These are phyloP conservation scores for Ammodytes marinus DNA, from an alignment of 2,113 vertebrate genomes.

Conservation along the genomic window DNA sequence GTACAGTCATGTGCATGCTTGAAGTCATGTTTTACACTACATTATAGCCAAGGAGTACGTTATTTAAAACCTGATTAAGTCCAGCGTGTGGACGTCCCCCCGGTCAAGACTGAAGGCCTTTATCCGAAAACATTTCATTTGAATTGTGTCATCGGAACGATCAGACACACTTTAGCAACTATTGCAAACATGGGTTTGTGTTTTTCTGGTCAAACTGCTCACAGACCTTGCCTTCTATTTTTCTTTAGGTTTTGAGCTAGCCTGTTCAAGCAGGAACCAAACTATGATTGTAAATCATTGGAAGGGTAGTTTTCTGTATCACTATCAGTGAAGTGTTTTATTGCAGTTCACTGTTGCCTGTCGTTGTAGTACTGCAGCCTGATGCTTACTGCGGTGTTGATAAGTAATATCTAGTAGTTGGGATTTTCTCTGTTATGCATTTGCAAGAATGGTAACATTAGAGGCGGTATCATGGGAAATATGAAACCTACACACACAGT, in stretches of 20 bases:
- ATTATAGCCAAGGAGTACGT: neutral
- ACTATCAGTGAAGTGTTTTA: constrained; percentile 14
- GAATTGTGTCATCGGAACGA: constrained; percentile 41
- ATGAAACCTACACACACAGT: neutral
- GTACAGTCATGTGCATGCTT: neutral
- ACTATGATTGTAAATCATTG: constrained; percentile 34
- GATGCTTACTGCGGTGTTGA: neutral
- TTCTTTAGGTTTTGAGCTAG: constrained; percentile 15
- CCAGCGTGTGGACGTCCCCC: constrained; percentile 20
- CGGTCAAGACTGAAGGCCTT: constrained; percentile 25
- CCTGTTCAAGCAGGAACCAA: constrained; percentile 27
- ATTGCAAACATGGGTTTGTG: neutral
- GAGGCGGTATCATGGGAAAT: neutral
- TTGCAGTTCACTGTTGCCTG: constrained; percentile 7
- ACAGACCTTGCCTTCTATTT: constrained; percentile 18
- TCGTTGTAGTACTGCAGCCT: constrained; percentile 7
- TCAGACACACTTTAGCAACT: constrained; percentile 28
- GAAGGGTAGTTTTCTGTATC: constrained; percentile 16
- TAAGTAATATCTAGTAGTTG: neutral
- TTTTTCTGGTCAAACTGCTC: constrained; percentile 18
- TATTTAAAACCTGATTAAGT: neutral
- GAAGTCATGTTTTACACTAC: neutral
- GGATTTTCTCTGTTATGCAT: neutral
- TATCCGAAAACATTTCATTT: constrained; percentile 56
- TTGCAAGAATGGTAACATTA: constrained; percentile 12